Conservation (phyloP, 2,113 vertebrate genomes). For the Sturnus vulgaris region DNA sequence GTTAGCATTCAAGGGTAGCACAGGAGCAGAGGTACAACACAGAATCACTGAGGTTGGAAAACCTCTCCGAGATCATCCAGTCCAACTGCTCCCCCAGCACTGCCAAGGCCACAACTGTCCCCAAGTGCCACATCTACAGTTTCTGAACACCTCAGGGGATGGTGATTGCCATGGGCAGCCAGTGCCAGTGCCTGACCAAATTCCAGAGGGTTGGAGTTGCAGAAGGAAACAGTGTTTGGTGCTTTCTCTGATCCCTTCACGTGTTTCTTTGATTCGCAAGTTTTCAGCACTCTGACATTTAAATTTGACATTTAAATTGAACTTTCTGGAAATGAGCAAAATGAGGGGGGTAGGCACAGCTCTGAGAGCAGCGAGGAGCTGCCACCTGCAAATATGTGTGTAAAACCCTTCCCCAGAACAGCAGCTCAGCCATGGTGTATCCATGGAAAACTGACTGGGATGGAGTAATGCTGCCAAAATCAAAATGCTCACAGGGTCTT, state of each 20-base stretch:
- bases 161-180: not conserved
- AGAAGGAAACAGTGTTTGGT: not conserved
- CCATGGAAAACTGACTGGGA: not conserved
- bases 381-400: accelerated
- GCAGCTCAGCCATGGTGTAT: too few relatives aligned
- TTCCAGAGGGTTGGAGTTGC: not conserved
- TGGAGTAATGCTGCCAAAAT: accelerated
- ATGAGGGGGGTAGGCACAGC: not conserved
- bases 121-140: not conserved
- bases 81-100: not conserved
- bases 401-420: not conserved
- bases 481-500: not conserved
- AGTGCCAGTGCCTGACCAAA: not conserved
- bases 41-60: not conserved
- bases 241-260: not conserved
- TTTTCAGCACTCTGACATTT: not conserved
- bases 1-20: not conserved
- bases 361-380: accelerated
- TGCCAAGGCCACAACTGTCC: not conserved
- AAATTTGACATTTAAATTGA: not conserved
- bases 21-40: not conserved
- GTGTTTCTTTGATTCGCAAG: not conserved
- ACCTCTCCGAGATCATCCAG: accelerated
- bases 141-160: not conserved
- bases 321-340: not conserved